Base-by-base conservation (phyloP, 1,140 invertebrate species). In the Popillia japonica region DNA sequence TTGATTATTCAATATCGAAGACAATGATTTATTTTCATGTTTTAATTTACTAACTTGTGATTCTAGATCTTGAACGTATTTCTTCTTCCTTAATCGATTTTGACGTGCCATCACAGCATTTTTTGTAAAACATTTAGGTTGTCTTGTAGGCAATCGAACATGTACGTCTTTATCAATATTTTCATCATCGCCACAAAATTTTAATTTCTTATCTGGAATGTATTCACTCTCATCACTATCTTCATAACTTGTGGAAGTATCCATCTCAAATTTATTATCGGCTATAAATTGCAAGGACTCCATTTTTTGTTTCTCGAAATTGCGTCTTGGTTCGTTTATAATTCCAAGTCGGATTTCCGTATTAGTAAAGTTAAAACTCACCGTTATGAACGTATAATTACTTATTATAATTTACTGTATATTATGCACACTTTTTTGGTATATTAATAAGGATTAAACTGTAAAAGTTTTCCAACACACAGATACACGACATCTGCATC, bases 91-190 rank as follows among this genome's bases (percentile, higher is more conserved):
- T 4, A 88, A 87, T 7, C 91, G 85, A 82, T 91, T 91, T 79
- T 90, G 89, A 2, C 91, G 84, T 3, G 91, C 90, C 86, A 91
- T 88, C 40, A 90, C 77, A 0, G 91, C 91, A 81, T 91, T 92
- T 78, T 81, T 82, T 11, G 83, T 82, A 23, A 81, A 84, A 76
- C 81, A 83, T 81, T 81, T 85, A 40, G 82, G 81, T 68, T 79
- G 81, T 34, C 78, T 79, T 22, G 40, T 74, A 2, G 72, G 61
- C 3, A 68, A 20, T 34, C 27, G 20, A 17, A 14, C 3, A 11
- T 68, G 17, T 68, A 17, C 2, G 17, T 55, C 2, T 2, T n/a
- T 55, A 17, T 55, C 17, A 17, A 14, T 17, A 6, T 6, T 6
- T 14, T 55, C 6, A 6, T 55, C 48, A 55, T 17, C 48, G 10